A percentile compares a stretch with the other conserved stretches of the same genome.
Conservation (phyloP, 2,113 vertebrate genomes). For the Coregonus clupeaformis region DNA sequence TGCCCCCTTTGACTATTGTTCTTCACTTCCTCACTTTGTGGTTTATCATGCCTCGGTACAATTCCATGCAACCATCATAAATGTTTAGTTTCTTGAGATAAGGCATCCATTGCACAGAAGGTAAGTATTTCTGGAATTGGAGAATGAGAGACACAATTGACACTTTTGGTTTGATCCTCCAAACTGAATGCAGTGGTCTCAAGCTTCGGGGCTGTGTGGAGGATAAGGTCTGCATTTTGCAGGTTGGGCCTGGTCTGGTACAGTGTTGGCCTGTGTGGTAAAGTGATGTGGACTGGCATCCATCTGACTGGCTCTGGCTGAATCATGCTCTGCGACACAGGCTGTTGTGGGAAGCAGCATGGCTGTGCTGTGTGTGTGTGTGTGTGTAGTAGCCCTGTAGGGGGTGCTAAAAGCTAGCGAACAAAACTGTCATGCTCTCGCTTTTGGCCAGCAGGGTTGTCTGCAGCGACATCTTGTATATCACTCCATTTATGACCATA, state of each 20-base stretch:
- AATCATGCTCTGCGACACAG: not conserved
- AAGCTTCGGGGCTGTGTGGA: not conserved
- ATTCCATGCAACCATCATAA: not conserved
- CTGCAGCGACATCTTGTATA: not conserved
- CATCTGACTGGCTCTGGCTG: not conserved
- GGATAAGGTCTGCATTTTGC: not conserved
- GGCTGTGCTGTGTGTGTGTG: conserved; percentile 5
- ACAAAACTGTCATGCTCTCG: not conserved
- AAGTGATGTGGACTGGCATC: not conserved
- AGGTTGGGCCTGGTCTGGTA: not conserved
- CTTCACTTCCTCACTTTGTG: not conserved
- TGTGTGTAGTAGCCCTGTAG: conserved; percentile 10
- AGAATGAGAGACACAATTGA: not conserved
- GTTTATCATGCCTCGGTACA: not conserved
- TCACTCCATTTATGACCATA: not conserved
- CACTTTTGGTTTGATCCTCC: not conserved
- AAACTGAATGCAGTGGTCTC: not conserved
- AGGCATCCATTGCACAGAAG: not conserved
- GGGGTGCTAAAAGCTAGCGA: not conserved
- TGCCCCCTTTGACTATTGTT: not conserved
- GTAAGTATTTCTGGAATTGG: not conserved
- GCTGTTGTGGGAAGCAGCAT: not conserved
- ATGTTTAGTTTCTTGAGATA: not conserved
- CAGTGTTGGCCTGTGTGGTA: not conserved
- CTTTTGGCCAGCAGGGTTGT: not conserved